Base-by-base conservation (phyloP, 2,888 invertebrate species). In the Coecobrya sp. region DNA sequence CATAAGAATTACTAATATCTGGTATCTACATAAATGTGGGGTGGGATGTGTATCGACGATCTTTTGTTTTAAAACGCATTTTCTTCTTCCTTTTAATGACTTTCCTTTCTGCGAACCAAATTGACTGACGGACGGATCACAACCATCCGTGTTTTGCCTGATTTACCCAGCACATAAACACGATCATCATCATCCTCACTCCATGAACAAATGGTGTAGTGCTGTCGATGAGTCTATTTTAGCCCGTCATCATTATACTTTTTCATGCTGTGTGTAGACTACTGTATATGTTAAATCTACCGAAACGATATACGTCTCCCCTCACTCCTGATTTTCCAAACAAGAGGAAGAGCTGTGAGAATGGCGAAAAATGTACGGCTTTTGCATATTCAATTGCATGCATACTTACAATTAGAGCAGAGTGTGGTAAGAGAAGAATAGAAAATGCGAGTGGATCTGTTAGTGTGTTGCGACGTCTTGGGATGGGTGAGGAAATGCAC, bases 141-240 rank as follows among this genome's bases (percentile, higher is more conserved):
- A 27, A 65, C 11, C 65, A 65, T 84, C 22, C n/a, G n/a, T 76
- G 42, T 42, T 76, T n/a, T 8, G 49, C 19, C 22, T n/a, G 73
- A 49, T 76, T 76, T 76, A 45, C 22, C 49, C 30, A 59, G 30
- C 59, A 82, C 59, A 36, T 82, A 55, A 82, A 55, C 70, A 76
- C 45, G 45, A 76, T 36, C 70, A 42, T 8, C 62, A 70, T 36
- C 36, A 36, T 70, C 68, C 30, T 68, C 68, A 68, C 30, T 79
- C 52, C 55, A 19, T 49, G 76, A 81, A 55, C 81, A 55, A 81
- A 81, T 81, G 55, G 81, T 81, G 22, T 86, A 52, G 70, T 79
- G 62, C 27, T 88, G 62, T 30, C 65, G 88, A 88, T 62, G 79
- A 88, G 81, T 81, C 81, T 88, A 88, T 88, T 88, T 88, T 88